These are phyloP conservation scores for Trematocara stigmaticum DNA, from an alignment of 2,113 vertebrate genomes.

Conservation along the genomic window DNA sequence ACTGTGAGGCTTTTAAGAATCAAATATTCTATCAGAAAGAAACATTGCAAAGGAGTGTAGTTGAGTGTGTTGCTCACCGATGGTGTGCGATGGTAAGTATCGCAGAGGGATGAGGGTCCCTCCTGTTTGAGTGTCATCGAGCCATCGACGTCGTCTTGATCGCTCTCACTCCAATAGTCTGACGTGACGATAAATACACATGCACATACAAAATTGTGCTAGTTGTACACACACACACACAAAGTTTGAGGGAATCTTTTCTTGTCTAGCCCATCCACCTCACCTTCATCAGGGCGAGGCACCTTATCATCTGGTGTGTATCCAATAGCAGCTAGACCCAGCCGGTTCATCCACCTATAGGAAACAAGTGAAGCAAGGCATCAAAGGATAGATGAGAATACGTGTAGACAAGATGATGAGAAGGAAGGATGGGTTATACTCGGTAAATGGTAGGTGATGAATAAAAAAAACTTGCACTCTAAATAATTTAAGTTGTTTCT, in stretches of 20 bases:
- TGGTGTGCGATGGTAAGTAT: conserved; percentile 82
- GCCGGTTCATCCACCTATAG: conserved; percentile 89
- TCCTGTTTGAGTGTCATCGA: conserved; percentile 90
- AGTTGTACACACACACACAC: background rate
- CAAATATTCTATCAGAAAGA: conserved; percentile 46
- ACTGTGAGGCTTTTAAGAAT: conserved; percentile 40
- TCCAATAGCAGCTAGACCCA: conserved; percentile 86
- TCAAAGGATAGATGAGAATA: background rate
- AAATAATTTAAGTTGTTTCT: conserved; percentile 36
- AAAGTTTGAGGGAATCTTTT: background rate
- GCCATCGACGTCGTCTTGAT: conserved; percentile 86
- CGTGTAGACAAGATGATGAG: background rate
- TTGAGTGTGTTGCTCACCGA: conserved; percentile 74
- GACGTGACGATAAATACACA: background rate
- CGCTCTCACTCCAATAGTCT: conserved; percentile 96
- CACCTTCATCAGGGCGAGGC: conserved; percentile 88
- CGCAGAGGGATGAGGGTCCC: conserved; percentile 75
- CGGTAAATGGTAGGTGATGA: conserved; percentile 15
- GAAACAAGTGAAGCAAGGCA: background rate
- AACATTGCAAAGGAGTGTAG: conserved; percentile 8
- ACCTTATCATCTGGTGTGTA: conserved; percentile 92
- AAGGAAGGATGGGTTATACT: background rate
- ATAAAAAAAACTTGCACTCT: conserved; percentile 10
- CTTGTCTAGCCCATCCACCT: background rate
- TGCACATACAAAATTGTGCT: background rate